These are phyloP conservation scores for Microchrysa polita DNA, from an alignment of 2,888 invertebrate genomes.

Conservation along the genomic window DNA sequence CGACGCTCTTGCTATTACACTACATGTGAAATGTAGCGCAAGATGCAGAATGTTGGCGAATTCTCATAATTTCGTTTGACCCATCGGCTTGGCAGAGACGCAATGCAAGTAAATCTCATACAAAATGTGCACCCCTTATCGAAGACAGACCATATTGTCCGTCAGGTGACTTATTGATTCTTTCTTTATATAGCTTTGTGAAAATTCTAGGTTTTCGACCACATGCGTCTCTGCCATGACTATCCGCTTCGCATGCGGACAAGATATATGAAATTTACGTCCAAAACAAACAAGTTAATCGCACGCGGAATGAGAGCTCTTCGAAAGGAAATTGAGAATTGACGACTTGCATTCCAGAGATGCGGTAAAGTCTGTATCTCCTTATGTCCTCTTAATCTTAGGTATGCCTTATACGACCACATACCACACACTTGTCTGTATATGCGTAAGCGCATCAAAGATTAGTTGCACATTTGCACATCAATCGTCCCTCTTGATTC, in stretches of 20 bases:
- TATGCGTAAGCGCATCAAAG: conserved; percentile 41
- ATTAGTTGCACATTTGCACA: conserved; percentile 36
- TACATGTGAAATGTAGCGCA: neutral
- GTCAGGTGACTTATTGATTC: conserved; percentile 33
- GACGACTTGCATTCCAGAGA: too few species aligned
- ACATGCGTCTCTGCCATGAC: conserved; percentile 14
- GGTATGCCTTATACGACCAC: too few species aligned
- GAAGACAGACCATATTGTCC: conserved; percentile 26
- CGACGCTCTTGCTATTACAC: too few species aligned
- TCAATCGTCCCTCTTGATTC: conserved; percentile 47
- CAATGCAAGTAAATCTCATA: neutral
- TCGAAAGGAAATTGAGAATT: conserved; percentile 4
- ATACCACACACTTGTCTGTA: neutral
- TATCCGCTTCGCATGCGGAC: neutral
- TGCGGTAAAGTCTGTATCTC: too few species aligned
- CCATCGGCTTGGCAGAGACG: neutral
- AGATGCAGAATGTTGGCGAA: neutral
- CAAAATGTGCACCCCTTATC: neutral
- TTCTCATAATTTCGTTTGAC: conserved; percentile 12
- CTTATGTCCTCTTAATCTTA: too few species aligned
- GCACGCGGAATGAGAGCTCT: conserved; percentile 27
- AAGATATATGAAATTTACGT: conserved; percentile 24
- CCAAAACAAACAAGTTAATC: conserved; percentile 44
- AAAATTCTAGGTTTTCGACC: neutral
- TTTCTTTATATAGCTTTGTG: conserved; percentile 3